Evolutionary conservation across 2,113 vertebrate species (phyloP).

Genomic region (Equus quagga): DNA sequence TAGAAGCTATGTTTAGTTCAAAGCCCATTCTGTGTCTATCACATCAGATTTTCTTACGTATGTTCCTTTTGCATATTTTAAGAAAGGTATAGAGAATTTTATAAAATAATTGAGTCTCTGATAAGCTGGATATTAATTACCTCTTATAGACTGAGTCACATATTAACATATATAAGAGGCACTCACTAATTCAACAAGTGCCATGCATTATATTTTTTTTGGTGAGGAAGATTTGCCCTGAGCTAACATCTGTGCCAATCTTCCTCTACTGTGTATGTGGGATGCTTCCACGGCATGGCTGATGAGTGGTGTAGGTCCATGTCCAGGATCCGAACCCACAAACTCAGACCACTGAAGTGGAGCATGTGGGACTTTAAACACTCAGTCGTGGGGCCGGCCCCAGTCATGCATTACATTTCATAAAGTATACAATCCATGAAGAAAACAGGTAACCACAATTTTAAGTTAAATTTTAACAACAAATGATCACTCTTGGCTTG

Average conservation of each 20-base stretch:
- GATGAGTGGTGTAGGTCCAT: too few relatives aligned
- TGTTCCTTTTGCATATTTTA: neutral
- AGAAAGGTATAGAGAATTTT: neutral
- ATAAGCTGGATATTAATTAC: neutral
- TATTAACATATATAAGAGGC: neutral
- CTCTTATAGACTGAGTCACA: neutral
- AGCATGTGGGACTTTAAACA: too few relatives aligned
- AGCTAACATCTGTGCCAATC: too few relatives aligned
- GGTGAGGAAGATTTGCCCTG: too few relatives aligned
- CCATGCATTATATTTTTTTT: neutral
- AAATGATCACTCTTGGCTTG: neutral
- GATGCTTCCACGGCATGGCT: too few relatives aligned
- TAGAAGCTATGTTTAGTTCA: neutral
- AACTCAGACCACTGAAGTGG: too few relatives aligned
- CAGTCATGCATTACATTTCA: neutral
- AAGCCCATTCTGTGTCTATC: neutral
- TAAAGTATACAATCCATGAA: neutral
- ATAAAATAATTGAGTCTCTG: constrained; percentile 16
- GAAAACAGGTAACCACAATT: neutral
- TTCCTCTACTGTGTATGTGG: too few relatives aligned
- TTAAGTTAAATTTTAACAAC: neutral
- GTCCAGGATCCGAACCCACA: too few relatives aligned
- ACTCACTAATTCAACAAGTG: neutral
- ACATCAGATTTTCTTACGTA: neutral
- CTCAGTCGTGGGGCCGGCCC: too few relatives aligned